Conservation (phyloP, 2,113 vertebrate genomes). For the Ardeotis arabs region DNA sequence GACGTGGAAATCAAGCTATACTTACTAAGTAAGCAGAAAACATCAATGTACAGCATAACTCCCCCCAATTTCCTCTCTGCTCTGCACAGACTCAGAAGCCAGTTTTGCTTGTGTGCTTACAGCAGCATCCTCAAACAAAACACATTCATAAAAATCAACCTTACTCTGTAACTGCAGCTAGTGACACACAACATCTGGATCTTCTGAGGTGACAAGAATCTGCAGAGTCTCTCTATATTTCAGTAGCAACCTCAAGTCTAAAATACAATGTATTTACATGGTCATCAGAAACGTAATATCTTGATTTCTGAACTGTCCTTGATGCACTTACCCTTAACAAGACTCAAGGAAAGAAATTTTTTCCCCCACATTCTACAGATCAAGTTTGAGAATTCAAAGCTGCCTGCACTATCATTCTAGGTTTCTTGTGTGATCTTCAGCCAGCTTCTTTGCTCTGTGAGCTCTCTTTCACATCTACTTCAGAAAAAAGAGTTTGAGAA, state of each 20-base stretch:
- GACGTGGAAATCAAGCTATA: background rate
- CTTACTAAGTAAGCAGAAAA: background rate
- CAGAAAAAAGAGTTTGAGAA: background rate
- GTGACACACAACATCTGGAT: background rate
- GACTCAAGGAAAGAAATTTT: background rate
- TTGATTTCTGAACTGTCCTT: background rate
- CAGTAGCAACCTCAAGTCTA: background rate
- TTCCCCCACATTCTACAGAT: accelerated
- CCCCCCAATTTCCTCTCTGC: background rate
- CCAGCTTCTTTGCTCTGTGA: background rate
- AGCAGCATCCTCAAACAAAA: background rate
- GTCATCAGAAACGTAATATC: background rate
- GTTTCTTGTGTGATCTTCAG: background rate
- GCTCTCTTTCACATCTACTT: background rate
- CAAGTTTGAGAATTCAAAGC: background rate
- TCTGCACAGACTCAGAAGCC: background rate
- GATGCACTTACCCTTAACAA: background rate
- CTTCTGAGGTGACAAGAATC: background rate
- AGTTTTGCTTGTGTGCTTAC: background rate
- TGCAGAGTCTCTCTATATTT: background rate
- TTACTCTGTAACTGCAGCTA: background rate
- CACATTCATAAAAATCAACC: background rate
- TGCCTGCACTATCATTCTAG: background rate
- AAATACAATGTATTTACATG: background rate
- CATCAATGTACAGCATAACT: background rate